Conservation (phyloP, 2,797 vertebrate genomes). For the Apogon hyalosoma region DNA sequence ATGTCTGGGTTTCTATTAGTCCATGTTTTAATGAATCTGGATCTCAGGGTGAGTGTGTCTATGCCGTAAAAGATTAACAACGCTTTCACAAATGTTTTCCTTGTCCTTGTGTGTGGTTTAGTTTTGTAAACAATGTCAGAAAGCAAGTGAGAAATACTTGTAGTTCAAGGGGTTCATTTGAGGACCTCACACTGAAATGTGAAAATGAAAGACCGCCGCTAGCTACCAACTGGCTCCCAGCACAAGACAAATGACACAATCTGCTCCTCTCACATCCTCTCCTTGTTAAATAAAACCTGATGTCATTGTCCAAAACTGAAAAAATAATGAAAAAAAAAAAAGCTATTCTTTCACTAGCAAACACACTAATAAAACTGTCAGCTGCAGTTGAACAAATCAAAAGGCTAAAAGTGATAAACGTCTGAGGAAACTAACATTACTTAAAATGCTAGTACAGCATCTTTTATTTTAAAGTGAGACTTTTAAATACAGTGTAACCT, state of each 20-base stretch:
- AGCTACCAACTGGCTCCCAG: constrained; percentile 50
- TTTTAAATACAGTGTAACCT: constrained; percentile 14
- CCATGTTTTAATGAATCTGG: constrained; percentile 30
- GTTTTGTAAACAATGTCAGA: constrained; percentile 19
- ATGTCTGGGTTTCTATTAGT: constrained; percentile 23
- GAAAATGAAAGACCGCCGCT: constrained; percentile 22
- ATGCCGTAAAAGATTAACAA: constrained; percentile 38
- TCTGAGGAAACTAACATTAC: no score
- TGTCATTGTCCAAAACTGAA: no score
- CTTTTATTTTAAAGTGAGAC: constrained; percentile 16
- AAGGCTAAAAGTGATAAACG: constrained; percentile 5
- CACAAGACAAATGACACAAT: constrained; percentile 44
- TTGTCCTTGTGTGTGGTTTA: constrained; percentile 23
- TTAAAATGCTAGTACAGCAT: constrained; percentile 14
- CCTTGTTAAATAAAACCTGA: constrained; percentile 15
- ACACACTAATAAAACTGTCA: constrained; percentile 41
- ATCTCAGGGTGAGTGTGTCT: constrained; percentile 19
- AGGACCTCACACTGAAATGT: constrained; percentile 37
- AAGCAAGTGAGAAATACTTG: constrained; percentile 35
- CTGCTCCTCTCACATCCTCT: constrained; percentile 23
- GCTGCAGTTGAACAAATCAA: constrained; percentile 25
- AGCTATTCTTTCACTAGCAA: constrained; percentile 15
- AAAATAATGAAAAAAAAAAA: constrained; percentile 15
- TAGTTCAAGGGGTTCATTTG: constrained; percentile 38
- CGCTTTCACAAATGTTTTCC: constrained; percentile 19